Conservation (phyloP, 2,888 invertebrate genomes). For the Euclidia mi region DNA sequence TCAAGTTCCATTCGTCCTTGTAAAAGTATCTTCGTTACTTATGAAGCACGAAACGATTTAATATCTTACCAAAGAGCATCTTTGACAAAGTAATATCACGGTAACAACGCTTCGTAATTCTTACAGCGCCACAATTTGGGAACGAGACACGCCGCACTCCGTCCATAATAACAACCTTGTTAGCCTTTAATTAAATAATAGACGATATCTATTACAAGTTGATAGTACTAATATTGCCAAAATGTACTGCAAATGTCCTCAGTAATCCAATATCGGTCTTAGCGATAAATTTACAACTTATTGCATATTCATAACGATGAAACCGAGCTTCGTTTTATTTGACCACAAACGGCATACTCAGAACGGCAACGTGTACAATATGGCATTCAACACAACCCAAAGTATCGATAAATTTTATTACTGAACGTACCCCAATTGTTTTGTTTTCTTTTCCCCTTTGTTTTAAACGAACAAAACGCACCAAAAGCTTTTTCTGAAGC, state of each 20-base stretch:
- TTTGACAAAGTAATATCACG: constrained; percentile 16
- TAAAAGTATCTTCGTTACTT: not conserved
- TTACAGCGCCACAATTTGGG: constrained; percentile 23
- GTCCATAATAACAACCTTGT: constrained; percentile 46
- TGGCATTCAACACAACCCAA: not conserved
- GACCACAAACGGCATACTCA: constrained; percentile 8
- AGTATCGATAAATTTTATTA: constrained; percentile 3
- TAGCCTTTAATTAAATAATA: constrained; percentile 48
- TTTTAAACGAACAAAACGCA: constrained; percentile 47
- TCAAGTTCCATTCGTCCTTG: no score
- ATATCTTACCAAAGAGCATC: constrained; percentile 4
- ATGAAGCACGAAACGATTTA: constrained; percentile 4
- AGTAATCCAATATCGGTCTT: constrained; percentile 52
- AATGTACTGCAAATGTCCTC: constrained; percentile 29
- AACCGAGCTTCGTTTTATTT: constrained; percentile 36
- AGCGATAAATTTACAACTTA: constrained; percentile 49
- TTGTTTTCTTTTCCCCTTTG: constrained; percentile 31
- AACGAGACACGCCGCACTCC: constrained; percentile 23
- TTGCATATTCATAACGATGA: constrained; percentile 57
- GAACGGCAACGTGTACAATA: constrained; percentile 5
- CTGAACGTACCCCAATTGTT: constrained; percentile 12
- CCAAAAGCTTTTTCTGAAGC: constrained; percentile 61
- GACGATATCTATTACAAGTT: constrained; percentile 40
- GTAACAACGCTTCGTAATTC: constrained; percentile 26
- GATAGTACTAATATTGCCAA: constrained; percentile 32